Evolutionary conservation across 2,113 vertebrate species (phyloP), one percentile per base, ranked within the genome.

Genomic region (Oncorhynchus nerka): DNA sequence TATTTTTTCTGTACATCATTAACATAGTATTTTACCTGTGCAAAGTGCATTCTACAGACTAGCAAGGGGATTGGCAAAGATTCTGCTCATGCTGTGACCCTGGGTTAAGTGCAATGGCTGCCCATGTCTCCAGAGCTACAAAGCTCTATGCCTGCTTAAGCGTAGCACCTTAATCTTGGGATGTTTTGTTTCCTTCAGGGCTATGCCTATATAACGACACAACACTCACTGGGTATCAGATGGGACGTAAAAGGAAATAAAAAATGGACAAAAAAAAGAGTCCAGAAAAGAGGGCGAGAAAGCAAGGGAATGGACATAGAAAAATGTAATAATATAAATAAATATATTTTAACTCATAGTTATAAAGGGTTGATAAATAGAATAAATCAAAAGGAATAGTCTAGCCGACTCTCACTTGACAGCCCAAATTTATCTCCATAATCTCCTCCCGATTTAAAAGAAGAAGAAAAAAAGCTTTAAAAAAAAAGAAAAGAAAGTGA

Each of bases 301-400:
- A 51, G 49, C 49, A 51, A 39, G 15, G 12, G 2, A 51, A 51
- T 51, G 49, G 49, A 51, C 11, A 51, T 51, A 15, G 15, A 13
- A 16, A 51, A 51, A 51, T 51, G 4, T 51, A 51, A 5, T 15
- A 15, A 51, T 16, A 15, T 13, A 15, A 15, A 82, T 55, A 83
- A 84, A 78, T 76, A 75, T 71, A 62, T n/a, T 73, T 89, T 89
- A 90, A 90, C 82, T 86, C 85, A 83, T 80, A 76, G 84, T 81
- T 85, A 89, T 84, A 92, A 93, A 91, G 87, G 85, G 81, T 87
- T 79, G 80, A 94, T 85, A 92, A 94, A 93, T 90, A 84, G 80
- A 77, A 89, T 91, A 89, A 89, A 90, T 91, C 88, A 90, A 84
- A 88, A 86, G 81, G 75, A 88, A 89, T 85, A 79, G 85, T 87